These are phyloP conservation scores for Chrysodeixis includens DNA, from an alignment of 2,888 invertebrate genomes.

Conservation along the genomic window DNA sequence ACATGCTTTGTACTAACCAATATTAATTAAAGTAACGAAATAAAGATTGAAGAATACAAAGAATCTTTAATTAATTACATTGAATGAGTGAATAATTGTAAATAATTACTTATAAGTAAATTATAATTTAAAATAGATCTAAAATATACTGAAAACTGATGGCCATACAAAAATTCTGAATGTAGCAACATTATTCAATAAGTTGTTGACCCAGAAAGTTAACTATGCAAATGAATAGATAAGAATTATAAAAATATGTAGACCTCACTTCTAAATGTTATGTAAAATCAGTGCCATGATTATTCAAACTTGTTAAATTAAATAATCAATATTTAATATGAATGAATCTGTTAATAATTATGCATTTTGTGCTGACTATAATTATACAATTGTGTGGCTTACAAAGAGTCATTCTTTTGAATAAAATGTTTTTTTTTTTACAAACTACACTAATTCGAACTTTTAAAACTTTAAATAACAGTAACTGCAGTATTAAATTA, in stretches of 20 bases:
- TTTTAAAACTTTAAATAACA: too few relatives aligned
- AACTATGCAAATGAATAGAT: not conserved
- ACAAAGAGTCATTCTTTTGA: too few relatives aligned
- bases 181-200: not conserved
- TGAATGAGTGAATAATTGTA: not conserved
- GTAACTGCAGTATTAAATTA: too few relatives aligned
- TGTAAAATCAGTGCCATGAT: not conserved
- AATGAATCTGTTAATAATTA: too few relatives aligned
- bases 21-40: not conserved
- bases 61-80: too few relatives aligned
- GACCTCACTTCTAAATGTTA: not conserved
- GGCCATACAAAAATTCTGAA: not conserved
- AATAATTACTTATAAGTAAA: not conserved
- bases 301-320: not conserved
- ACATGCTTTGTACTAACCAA: not conserved
- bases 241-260: not conserved
- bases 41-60: not conserved
- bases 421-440: too few relatives aligned
- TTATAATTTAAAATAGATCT: not conserved
- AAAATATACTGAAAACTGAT: not conserved
- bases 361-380: too few relatives aligned
- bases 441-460: too few relatives aligned
- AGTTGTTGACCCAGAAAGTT: constrained; percentile 2
- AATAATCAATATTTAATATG: not conserved
- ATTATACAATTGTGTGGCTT: too few relatives aligned